A percentile compares a stretch with the other conserved stretches of the same genome.
Conservation (phyloP, 2,888 invertebrate genomes). For the Harpagoxenus sublaevis region DNA sequence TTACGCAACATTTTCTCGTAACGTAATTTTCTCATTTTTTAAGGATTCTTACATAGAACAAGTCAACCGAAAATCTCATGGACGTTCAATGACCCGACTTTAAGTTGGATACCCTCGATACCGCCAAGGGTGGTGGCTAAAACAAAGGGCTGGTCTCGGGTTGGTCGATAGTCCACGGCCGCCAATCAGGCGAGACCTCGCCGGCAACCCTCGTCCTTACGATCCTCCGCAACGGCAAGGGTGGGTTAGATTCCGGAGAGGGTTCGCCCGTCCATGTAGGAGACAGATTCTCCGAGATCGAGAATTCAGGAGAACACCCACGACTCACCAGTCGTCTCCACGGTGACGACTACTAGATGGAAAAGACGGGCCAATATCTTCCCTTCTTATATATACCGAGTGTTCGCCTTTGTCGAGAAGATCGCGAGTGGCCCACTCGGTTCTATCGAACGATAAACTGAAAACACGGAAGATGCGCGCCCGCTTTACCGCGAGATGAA, state of each 20-base stretch:
- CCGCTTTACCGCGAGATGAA: slow-evolving; percentile 3
- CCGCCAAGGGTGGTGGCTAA: slow-evolving; percentile 83
- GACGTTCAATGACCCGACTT: slow-evolving; percentile 67
- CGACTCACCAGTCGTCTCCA: slow-evolving; percentile 79
- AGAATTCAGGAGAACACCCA: slow-evolving; percentile 69
- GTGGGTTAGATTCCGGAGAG: slow-evolving; percentile 71
- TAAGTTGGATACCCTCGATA: slow-evolving; percentile 73
- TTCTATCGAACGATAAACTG: slow-evolving; percentile 34
- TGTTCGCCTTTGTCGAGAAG: slow-evolving; percentile 31
- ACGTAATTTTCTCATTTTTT: neutral
- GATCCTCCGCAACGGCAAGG: slow-evolving; percentile 76
- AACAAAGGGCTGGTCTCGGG: slow-evolving; percentile 85
- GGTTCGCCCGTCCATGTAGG: slow-evolving; percentile 74
- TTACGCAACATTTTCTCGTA: neutral
- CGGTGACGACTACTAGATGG: slow-evolving; percentile 78
- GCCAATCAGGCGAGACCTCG: slow-evolving; percentile 85
- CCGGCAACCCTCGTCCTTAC: slow-evolving; percentile 79
- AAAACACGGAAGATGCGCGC: slow-evolving; percentile 13
- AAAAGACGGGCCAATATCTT: slow-evolving; percentile 64
- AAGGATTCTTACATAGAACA: neutral
- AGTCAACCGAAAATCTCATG: slow-evolving; percentile 47
- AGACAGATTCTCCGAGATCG: slow-evolving; percentile 65
- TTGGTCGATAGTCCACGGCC: slow-evolving; percentile 86
- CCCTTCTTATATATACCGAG: slow-evolving; percentile 49
- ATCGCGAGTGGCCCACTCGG: slow-evolving; percentile 43